These are phyloP conservation scores for Crossaster papposus DNA, from an alignment of 53 echinoderm and acorn worm species.

Conservation along the genomic window DNA sequence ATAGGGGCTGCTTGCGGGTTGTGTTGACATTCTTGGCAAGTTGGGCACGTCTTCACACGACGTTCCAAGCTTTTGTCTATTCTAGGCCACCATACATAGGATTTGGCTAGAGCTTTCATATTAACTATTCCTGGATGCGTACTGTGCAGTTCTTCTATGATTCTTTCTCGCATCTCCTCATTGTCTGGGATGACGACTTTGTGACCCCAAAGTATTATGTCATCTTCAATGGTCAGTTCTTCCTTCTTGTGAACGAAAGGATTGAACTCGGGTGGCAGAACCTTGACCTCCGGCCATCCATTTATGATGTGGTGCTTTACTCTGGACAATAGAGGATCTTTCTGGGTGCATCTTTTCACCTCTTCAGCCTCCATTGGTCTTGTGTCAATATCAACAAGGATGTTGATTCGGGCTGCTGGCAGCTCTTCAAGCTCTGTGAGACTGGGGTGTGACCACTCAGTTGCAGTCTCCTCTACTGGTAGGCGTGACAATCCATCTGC, in stretches of 20 bases:
- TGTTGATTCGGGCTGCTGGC: conserved; percentile 23
- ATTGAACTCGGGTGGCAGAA: conserved; percentile 33
- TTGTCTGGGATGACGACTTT: conserved; percentile 22
- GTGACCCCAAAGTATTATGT: conserved; percentile 57
- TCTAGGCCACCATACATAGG: conserved; percentile 52
- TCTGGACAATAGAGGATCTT: no score
- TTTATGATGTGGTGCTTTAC: conserved; percentile 38
- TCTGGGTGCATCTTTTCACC: background rate
- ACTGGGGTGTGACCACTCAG: conserved; percentile 16
- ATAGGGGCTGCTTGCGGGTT: conserved; percentile 48
- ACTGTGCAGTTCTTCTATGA: conserved; percentile 48
- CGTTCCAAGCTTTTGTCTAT: conserved; percentile 30
- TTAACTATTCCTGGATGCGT: conserved; percentile 49
- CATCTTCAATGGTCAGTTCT: conserved; percentile 64
- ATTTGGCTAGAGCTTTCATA: conserved; percentile 48
- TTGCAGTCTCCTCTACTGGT: conserved; percentile 18
- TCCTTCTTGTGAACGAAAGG: conserved; percentile 39
- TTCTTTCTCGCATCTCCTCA: background rate
- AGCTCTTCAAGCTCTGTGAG: conserved; percentile 19
- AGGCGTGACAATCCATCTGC: conserved; percentile 68
- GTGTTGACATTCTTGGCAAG: conserved; percentile 51
- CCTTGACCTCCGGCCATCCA: conserved; percentile 55
- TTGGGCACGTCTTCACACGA: conserved; percentile 21
- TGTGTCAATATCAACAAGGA: conserved; percentile 40
- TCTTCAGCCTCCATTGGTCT: conserved; percentile 64